Percentiles rank a stretch among this genome's conserved stretches.
Evolutionary conservation across 2,113 vertebrate species (phyloP).

Genomic region (Hucho hucho): DNA sequence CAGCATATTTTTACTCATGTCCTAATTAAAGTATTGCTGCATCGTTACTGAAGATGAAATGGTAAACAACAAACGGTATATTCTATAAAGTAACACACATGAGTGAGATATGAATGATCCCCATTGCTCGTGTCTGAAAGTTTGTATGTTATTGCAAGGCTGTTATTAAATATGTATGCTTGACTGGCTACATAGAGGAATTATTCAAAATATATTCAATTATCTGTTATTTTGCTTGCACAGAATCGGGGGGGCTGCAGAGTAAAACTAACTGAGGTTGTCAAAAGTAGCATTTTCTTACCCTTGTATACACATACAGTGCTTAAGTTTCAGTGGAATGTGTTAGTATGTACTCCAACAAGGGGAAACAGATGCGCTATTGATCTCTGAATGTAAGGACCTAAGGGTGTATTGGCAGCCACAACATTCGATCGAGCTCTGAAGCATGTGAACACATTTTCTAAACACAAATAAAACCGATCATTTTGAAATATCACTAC

Average conservation of each 20-base stretch:
- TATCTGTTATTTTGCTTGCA: background rate
- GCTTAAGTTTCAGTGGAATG: no score
- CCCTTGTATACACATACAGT: no score
- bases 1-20: slow-evolving; percentile 2
- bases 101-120: no score
- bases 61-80: background rate
- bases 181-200: slow-evolving; percentile 40
- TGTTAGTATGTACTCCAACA: no score
- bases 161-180: no score
- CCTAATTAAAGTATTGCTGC: slow-evolving; percentile 59
- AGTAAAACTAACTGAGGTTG: slow-evolving; percentile 29
- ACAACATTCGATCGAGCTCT: slow-evolving; percentile 48
- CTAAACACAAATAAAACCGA: slow-evolving; percentile 19
- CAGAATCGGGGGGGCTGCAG: no score
- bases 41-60: slow-evolving; percentile 53
- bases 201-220: background rate
- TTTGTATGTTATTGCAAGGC: no score
- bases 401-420: slow-evolving; percentile 23
- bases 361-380: slow-evolving; percentile 66
- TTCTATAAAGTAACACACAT: no score
- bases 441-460: slow-evolving; percentile 29
- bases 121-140: no score
- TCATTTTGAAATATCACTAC: slow-evolving; percentile 33
- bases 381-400: slow-evolving; percentile 32
- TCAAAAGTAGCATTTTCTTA: no score